phyloP scores from a whole-genome alignment of 2,797 vertebrate species.

The Atherinosoma microstoma region DNA sequence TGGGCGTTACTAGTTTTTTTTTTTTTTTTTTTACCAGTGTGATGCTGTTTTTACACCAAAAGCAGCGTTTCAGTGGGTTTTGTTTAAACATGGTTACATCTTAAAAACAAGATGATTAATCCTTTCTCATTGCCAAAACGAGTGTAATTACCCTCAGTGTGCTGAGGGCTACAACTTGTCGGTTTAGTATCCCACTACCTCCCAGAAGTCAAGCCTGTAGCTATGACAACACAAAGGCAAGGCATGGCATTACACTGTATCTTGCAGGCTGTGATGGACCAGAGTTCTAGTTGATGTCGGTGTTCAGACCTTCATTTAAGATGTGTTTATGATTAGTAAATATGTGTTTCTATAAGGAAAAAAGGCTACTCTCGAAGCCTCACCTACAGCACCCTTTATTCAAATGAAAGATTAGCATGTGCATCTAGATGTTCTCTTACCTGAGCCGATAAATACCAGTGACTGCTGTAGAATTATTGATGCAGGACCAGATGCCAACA shows the following conservation, averaged over 20 bases:
- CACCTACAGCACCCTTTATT: not conserved
- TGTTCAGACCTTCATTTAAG: not conserved
- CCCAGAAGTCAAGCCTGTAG: not conserved
- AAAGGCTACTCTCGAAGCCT: not conserved
- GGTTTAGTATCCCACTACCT: too few species aligned
- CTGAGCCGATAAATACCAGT: not conserved
- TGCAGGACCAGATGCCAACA: not conserved
- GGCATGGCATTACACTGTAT: not conserved
- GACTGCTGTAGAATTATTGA: not conserved
- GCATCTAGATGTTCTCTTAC: not conserved
- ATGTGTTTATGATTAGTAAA: not conserved
- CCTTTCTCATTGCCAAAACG: not conserved
- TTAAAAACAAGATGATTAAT: not conserved
- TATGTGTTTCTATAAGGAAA: not conserved
- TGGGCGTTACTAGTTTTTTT: not conserved
- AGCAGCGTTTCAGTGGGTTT: not conserved
- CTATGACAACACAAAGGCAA: not conserved
- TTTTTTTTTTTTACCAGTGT: not conserved
- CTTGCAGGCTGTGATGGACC: not conserved
- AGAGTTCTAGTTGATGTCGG: not conserved
- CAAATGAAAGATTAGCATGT: not conserved
- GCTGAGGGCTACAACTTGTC: too few species aligned
- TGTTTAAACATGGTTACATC: not conserved
- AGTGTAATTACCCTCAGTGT: not conserved
- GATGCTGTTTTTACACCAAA: not conserved